Evolutionary conservation across 2,888 invertebrate species (phyloP).

Genomic region (Harpalus rubripes): DNA sequence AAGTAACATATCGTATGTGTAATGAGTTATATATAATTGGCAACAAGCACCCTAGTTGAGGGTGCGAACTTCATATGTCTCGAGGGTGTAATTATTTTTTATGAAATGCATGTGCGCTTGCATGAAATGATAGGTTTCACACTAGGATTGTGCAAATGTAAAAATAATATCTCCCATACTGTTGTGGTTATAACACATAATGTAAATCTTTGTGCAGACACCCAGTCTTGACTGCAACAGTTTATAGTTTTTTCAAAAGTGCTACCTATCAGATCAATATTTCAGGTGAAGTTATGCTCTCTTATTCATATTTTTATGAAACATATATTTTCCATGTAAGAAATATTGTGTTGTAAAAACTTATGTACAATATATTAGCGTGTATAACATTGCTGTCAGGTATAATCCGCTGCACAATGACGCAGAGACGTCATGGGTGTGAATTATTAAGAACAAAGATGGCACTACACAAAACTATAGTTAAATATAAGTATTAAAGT

Average conservation of each 20-base stretch:
- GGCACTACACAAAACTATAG: background rate
- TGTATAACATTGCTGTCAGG: background rate
- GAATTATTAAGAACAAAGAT: background rate
- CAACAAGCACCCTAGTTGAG: slow-evolving; percentile 10
- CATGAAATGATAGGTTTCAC: slow-evolving; percentile 24
- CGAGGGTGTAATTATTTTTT: slow-evolving; percentile 52
- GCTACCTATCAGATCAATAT: slow-evolving; percentile 43
- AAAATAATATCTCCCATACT: slow-evolving; percentile 26
- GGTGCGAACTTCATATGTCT: slow-evolving; percentile 45
- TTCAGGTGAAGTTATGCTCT: slow-evolving; percentile 40
- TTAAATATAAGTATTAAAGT: background rate
- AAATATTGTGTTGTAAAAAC: slow-evolving; percentile 43
- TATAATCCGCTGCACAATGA: background rate
- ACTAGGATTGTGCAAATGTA: slow-evolving; percentile 21
- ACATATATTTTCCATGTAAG: slow-evolving; percentile 15
- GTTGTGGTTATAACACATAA: slow-evolving; percentile 27
- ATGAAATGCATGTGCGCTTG: slow-evolving; percentile 7
- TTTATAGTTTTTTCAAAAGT: slow-evolving; percentile 31
- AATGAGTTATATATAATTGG: slow-evolving; percentile 34
- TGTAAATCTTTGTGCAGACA: background rate
- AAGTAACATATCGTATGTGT: slow-evolving; percentile 8
- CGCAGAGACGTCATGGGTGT: background rate
- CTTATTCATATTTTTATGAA: background rate
- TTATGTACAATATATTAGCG: slow-evolving; percentile 22
- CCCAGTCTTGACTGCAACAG: background rate